phyloP scores from a whole-genome alignment of 2,797 vertebrate genomes.

The Selene dorsalis region DNA sequence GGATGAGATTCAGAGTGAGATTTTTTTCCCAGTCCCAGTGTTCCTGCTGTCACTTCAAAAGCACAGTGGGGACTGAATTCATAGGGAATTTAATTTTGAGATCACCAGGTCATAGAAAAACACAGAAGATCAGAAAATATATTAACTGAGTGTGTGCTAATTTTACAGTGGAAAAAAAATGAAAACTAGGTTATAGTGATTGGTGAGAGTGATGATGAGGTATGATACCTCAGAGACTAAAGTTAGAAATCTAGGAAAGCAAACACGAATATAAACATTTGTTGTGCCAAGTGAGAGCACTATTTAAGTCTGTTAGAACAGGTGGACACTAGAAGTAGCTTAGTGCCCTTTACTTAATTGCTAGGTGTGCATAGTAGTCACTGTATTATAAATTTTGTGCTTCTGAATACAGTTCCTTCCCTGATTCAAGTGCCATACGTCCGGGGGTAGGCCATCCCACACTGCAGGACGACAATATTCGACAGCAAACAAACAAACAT shows the following conservation, averaged over 20 bases:
- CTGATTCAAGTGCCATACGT: no score
- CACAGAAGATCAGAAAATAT: not conserved
- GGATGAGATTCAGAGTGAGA: not conserved
- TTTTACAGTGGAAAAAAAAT: not conserved
- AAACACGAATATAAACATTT: constrained; percentile 38
- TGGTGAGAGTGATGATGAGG: not conserved
- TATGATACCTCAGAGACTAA: not conserved
- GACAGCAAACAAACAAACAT: not conserved
- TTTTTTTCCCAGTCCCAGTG: not conserved
- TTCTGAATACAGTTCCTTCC: not conserved
- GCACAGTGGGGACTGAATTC: not conserved
- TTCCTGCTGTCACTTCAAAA: not conserved
- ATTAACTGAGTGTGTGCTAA: not conserved
- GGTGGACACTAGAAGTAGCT: constrained; percentile 18
- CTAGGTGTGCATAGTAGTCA: not conserved
- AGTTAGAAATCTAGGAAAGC: constrained; percentile 28
- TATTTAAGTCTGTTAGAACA: constrained; percentile 41
- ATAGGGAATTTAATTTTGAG: not conserved
- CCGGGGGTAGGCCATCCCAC: no score
- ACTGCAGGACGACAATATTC: no score
- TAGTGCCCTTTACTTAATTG: not conserved
- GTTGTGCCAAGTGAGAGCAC: constrained; percentile 8
- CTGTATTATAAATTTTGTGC: not conserved
- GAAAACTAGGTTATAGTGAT: not conserved
- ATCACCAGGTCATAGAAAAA: not conserved